Base-by-base conservation (phyloP, 2,113 vertebrate genomes). In the Hypanus sabinus region DNA sequence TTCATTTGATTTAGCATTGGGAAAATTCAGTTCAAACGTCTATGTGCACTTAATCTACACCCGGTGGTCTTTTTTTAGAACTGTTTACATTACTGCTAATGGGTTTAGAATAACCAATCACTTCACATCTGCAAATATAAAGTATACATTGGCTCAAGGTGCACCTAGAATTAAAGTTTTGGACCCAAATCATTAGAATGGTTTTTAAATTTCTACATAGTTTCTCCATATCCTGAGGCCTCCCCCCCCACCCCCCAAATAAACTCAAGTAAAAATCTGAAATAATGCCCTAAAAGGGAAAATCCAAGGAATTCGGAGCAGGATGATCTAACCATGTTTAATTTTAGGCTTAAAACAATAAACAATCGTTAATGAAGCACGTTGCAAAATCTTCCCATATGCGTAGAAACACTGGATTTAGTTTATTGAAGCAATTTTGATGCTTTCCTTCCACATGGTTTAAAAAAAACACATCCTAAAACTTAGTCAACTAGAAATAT, bases 381-480 rank as follows among this genome's bases (percentile, higher is more conserved):
- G 57, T n/a, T 36, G 30, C 30, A 36, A 90, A 33, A 33, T 90
- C 14, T 62, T 88, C 16, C 81, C 24, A 85, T n/a, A 8, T 90
- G 57, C n/a, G 33, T 57, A 62, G 57, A 27, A 10, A 85, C 9
- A 9, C n/a, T 65, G 62, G 62, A 88, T 88, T 60, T 60, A 81
- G 81, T 68, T 33, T 24, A 55, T 14, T 65, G 85, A 65, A 90
- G 60, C 60, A 90, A 65, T 65, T 16, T 16, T 60, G 55, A 14
- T 11, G 6, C 60, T 92, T 93, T 95, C 96, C 96, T 96, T 95
- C 95, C 95, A 96, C 55, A 94, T 95, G 97, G 94, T 95, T 95
- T 96, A 94, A 96, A 96, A 94, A 96, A 97, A 94, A 96, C 95
- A 97, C 96, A 96, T 87, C 95, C 80, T 95, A 96, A 95, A 97